Base-by-base conservation (phyloP, 2,888 invertebrate genomes). In the Ormia ochracea region DNA sequence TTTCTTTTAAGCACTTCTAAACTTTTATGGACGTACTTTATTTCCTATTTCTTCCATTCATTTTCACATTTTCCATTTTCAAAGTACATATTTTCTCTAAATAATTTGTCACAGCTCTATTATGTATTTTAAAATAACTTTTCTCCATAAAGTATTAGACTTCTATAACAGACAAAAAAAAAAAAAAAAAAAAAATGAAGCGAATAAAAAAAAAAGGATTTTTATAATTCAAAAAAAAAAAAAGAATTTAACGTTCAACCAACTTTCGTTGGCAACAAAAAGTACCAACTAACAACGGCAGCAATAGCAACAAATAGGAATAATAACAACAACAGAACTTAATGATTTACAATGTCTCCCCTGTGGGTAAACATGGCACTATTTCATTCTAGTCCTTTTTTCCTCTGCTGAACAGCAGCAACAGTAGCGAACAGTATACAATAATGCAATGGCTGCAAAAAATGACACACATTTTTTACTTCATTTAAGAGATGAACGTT, bases 321-420 rank as follows among this genome's bases (percentile, higher is more conserved):
- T 2, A 23, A 14, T 3, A 31, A 5, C 28, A 28, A 19, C 17
- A 45, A 58, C 14, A 56, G 59, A 78, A 61, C 43, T 72, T 65
- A 78, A 78, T 78, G 72, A 78, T 78, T 78, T 72, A 78, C 78
- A 66, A 54, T 78, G 72, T 78, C 78, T 78, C 54, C 77, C 72
- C 66, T 66, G 66, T 78, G 78, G 72, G 70, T 36, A 78, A 66
- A 78, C 54, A 72, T 52, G 72, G 59, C 50, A 59, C 45, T 59
- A 61, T 68, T 41, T 66, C 17, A 45, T 10, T 54, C 23, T 52
- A 36, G 31, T 19, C 19, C 14, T 14, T 28, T 36, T 48, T 50
- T 48, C n/a, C 38, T 26, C 7, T 14, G 6, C 38, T n/a, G 9
- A 45, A 7, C 12, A 45, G 2, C 59, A 70, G 41, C 48, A 28